Base-by-base conservation (phyloP, 2,888 invertebrate genomes). In the Fragum fragum region DNA sequence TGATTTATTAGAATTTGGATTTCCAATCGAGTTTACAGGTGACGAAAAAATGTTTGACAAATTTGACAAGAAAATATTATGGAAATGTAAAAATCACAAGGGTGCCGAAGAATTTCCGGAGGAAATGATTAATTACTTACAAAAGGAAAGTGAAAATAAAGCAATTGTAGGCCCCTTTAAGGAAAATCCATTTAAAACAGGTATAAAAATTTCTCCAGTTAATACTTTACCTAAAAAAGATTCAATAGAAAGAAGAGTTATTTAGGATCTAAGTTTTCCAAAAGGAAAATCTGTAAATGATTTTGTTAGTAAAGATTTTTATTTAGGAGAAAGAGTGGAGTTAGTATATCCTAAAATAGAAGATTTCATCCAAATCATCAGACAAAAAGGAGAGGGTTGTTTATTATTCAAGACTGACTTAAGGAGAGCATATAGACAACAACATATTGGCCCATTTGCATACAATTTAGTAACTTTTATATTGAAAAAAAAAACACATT, bases 131-230 rank as follows among this genome's bases (percentile, higher is more conserved):
- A 21, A 9, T 5, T 57, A 57, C 23, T 23, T 57, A 57, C 1
- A 57, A 57, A 57, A 57, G 23, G 57, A 57, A 57, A 57, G 57
- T 57, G 1, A 2, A 2, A 57, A 57, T 26, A 26, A 23, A 26
- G 57, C 57, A 57, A 57, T 57, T 57, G 6, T 57, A 5, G 21
- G 57, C 3, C 57, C 57, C 5, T 57, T 57, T 26, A 57, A 57
- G 23, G 57, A 26, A 23, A 57, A 57, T 23, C 57, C 57, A 23
- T 57, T 57, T 26, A 23, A 57, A 23, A 21, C 57, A 5, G 57
- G 57, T 26, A 57, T 57, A 7, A 57, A 57, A 57, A 57, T n/a
- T 57, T 57, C 57, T 6, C 57, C 57, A 5, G 23, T 57, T n/a
- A 57, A 57, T 21, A 21, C 57, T 3, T 21, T 57, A 57, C 23